Percentiles rank a stretch among this genome's conserved stretches.
These are phyloP conservation scores for Ictalurus furcatus DNA, from an alignment of 2,113 vertebrate genomes.

Conservation along the genomic window DNA sequence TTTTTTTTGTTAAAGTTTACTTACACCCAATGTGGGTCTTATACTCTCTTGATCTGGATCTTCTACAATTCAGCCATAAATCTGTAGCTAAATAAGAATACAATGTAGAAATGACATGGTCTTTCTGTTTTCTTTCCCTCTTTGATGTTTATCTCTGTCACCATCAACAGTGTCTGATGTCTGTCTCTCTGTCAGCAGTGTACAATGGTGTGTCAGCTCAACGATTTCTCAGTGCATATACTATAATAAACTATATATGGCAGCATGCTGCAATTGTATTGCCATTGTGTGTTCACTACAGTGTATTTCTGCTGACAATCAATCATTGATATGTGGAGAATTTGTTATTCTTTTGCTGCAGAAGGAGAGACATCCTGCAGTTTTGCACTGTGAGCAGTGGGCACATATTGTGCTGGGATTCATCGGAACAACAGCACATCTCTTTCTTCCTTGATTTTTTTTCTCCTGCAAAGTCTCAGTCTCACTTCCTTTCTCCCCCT, in stretches of 20 bases:
- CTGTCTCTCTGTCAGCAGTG: not conserved
- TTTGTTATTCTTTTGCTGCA: slow-evolving; percentile 1
- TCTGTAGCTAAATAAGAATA: not conserved
- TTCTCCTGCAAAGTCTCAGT: not conserved
- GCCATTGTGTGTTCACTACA: not conserved
- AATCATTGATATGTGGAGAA: not conserved
- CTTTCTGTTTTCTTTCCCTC: not conserved
- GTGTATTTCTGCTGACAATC: not conserved
- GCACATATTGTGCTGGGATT: not conserved
- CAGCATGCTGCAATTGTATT: not conserved
- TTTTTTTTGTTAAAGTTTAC: not conserved
- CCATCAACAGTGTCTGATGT: too few relatives aligned
- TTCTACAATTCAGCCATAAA: not conserved
- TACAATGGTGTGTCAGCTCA: not conserved
- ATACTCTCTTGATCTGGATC: not conserved
- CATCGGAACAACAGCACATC: not conserved
- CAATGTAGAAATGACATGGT: not conserved
- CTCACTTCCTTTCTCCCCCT: slow-evolving; percentile 40
- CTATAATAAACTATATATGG: not conserved
- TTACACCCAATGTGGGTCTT: not conserved
- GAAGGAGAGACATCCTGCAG: not conserved
- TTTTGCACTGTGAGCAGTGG: not conserved
- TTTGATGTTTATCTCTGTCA: not conserved
- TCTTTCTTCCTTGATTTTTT: not conserved
- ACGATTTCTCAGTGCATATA: not conserved